Evolutionary conservation across 2,113 vertebrate species (phyloP).

Genomic region (Otis tarda): DNA sequence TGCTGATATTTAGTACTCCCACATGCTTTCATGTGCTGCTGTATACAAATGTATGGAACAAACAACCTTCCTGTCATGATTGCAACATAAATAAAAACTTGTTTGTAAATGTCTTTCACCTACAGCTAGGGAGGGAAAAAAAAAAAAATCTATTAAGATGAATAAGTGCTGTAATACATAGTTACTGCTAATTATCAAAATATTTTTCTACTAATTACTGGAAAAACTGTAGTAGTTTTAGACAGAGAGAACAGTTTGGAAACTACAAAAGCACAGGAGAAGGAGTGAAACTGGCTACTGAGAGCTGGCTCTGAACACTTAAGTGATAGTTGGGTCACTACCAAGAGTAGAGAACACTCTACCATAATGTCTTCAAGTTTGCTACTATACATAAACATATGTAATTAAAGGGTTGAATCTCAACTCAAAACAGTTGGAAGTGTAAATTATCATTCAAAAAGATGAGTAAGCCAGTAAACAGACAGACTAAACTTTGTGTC

Average conservation of each 20-base stretch:
- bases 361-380: constrained; percentile 68
- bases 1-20: background rate
- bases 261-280: constrained; percentile 61
- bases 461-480: constrained; percentile 61
- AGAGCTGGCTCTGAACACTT: constrained; percentile 44
- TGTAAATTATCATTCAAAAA: constrained; percentile 61
- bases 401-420: constrained; percentile 60
- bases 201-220: constrained; percentile 53
- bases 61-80: background rate
- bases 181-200: constrained; percentile 56
- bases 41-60: background rate
- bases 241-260: constrained; percentile 42
- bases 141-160: background rate
- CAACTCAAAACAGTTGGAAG: constrained; percentile 67
- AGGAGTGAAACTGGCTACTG: constrained; percentile 49
- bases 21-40: background rate
- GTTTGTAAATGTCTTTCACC: constrained; percentile 1
- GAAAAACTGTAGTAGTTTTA: constrained; percentile 2
- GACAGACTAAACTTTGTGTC: constrained; percentile 62
- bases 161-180: constrained; percentile 34
- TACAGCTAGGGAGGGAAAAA: background rate
- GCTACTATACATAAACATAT: constrained; percentile 63
- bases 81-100: background rate
- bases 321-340: constrained; percentile 64
- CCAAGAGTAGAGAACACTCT: constrained; percentile 57